Base-by-base conservation (phyloP, 2,888 invertebrate genomes). In the Leucoptera coffeella region DNA sequence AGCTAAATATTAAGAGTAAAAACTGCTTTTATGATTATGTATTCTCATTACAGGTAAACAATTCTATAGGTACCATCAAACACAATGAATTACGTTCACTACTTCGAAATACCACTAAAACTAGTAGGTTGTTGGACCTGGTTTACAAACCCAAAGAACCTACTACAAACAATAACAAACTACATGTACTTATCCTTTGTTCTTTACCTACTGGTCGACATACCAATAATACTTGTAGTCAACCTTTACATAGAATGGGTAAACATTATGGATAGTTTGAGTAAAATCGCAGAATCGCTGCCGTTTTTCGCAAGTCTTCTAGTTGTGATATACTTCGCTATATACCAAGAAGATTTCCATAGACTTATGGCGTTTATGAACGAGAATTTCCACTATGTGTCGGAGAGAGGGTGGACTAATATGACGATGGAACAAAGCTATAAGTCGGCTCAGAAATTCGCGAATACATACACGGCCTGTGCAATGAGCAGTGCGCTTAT, bases 71-170 rank as follows among this genome's bases (percentile, higher is more conserved):
- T n/a, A n/a, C n/a, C n/a, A n/a, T n/a, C n/a, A n/a, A n/a, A n/a
- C n/a, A n/a, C n/a, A n/a, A n/a, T 26, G 2, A 42, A 49, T 14
- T 65, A 56, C 30, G 38, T 47, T 0, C 43, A 59, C 20, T 67
- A 45, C 29, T 30, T 62, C 2, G 40, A 45, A 19, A 24, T 42
- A 4, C 56, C 64, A 0, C 30, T 67, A 4, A 57, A 62, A 36
- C 35, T 57, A 1, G 56, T 43, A 1, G 64, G 44, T 0, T 64
- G 61, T 17, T 64, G 60, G 62, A 62, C 62, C 8, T 51, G 65
- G 49, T 62, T 37, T 24, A 38, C 38, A 0, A 38, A 47, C 3
- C 40, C 58, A n/a, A n/a, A n/a, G 1, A 30, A 29, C 0, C 38
- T 29, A 3, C 39, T 45, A 23, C 31, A 27, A 2, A 41, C 45